A percentile compares a stretch with the other conserved stretches of the same genome.
These are phyloP conservation scores for Microtus pennsylvanicus DNA, from an alignment of 2,113 vertebrate species.

Conservation along the genomic window DNA sequence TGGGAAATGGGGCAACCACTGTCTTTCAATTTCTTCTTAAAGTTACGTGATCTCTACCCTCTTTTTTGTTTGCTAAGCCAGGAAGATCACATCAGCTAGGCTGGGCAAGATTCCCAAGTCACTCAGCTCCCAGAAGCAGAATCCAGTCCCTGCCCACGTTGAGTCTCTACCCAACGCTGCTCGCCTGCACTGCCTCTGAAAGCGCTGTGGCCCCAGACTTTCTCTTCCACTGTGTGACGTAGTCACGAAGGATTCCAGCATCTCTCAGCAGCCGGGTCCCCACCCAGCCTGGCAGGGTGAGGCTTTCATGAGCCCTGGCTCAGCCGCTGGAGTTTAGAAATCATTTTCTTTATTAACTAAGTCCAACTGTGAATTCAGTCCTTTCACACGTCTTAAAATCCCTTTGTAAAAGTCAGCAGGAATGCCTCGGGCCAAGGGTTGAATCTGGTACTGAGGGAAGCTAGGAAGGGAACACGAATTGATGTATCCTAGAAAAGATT, in stretches of 20 bases:
- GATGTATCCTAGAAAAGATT: neutral
- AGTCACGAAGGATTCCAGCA: neutral
- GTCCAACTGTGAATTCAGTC: neutral
- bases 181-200: fast-evolving
- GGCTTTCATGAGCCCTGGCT: neutral
- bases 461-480: neutral
- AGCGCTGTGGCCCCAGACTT: fast-evolving
- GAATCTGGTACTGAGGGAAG: neutral
- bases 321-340: neutral
- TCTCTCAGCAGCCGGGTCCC: neutral
- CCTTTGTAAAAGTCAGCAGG: neutral
- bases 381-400: too few relatives aligned
- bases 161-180: too few relatives aligned
- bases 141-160: fast-evolving
- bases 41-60: fast-evolving
- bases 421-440: neutral
- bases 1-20: fast-evolving
- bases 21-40: neutral
- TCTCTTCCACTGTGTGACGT: neutral
- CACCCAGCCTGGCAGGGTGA: neutral
- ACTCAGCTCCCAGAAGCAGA: fast-evolving
- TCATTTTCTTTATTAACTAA: neutral
- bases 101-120: neutral
- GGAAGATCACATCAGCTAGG: neutral
- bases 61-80: neutral